Conservation (phyloP, 1,140 invertebrate genomes). For the Myzus persicae region DNA sequence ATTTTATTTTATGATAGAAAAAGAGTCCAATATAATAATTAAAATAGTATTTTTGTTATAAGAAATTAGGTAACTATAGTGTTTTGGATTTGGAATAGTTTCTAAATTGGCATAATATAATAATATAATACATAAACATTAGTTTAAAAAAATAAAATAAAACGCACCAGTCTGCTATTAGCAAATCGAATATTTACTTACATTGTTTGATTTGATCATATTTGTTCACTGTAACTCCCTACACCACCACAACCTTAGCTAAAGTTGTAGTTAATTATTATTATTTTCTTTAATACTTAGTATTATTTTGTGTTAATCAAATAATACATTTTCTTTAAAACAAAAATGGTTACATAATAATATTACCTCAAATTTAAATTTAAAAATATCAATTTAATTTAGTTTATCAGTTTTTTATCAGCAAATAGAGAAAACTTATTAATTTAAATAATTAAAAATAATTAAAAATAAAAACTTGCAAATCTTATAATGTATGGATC, state of each 20-base stretch:
- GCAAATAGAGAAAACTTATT: neutral
- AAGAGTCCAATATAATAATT: neutral
- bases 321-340: too few species aligned
- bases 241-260: too few species aligned
- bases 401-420: neutral
- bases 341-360: too few species aligned
- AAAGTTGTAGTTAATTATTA: too few species aligned
- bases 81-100: neutral
- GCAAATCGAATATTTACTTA: neutral
- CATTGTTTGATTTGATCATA: too few species aligned
- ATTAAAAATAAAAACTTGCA: neutral
- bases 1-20: too few species aligned
- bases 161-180: neutral
- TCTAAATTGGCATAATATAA: neutral
- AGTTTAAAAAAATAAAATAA: neutral
- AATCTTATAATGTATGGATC: neutral
- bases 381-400: neutral
- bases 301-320: too few species aligned
- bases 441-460: too few species aligned
- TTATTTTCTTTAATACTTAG: too few species aligned
- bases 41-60: neutral
- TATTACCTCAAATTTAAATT: too few species aligned
- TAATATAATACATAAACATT: neutral
- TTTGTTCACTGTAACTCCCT: too few species aligned
- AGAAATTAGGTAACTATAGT: neutral